Conservation (phyloP, 1,140 invertebrate genomes). For the Trichonephila inaurata region DNA sequence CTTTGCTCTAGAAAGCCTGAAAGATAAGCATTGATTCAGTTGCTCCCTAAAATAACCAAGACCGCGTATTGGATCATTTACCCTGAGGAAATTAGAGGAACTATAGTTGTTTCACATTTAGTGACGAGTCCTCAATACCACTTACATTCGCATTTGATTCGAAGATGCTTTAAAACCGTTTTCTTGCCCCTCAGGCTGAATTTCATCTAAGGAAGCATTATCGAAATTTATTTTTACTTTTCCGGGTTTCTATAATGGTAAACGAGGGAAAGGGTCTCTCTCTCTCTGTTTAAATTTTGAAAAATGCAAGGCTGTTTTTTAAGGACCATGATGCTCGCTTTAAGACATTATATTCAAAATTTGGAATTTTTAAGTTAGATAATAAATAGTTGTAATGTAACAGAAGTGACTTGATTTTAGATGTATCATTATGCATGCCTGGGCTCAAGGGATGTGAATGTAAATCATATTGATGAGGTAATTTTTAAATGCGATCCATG, state of each 20-base stretch:
- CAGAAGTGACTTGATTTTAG: background rate
- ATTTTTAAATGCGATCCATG: too few species aligned
- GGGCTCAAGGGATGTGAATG: background rate
- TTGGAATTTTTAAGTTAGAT: background rate
- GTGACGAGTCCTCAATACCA: slow-evolving; percentile 11
- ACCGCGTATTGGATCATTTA: slow-evolving; percentile 56
- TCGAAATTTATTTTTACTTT: slow-evolving; percentile 61
- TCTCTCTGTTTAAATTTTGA: background rate
- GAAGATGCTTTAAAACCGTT: slow-evolving; percentile 19
- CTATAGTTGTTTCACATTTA: slow-evolving; percentile 54
- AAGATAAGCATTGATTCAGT: slow-evolving; percentile 68
- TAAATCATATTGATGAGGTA: background rate
- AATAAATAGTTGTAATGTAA: background rate
- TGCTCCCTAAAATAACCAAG: slow-evolving; percentile 62
- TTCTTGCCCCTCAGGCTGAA: slow-evolving; percentile 32
- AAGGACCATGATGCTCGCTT: background rate
- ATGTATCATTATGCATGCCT: background rate
- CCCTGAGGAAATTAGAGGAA: slow-evolving; percentile 59
- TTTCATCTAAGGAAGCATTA: slow-evolving; percentile 61
- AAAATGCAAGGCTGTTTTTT: background rate
- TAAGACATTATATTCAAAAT: background rate
- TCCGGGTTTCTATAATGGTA: background rate
- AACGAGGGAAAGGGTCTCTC: background rate
- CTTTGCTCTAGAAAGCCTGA: slow-evolving; percentile 39
- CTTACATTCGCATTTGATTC: slow-evolving; percentile 42